Base-by-base conservation (phyloP, 2,797 vertebrate species). In the Coluber constrictor region DNA sequence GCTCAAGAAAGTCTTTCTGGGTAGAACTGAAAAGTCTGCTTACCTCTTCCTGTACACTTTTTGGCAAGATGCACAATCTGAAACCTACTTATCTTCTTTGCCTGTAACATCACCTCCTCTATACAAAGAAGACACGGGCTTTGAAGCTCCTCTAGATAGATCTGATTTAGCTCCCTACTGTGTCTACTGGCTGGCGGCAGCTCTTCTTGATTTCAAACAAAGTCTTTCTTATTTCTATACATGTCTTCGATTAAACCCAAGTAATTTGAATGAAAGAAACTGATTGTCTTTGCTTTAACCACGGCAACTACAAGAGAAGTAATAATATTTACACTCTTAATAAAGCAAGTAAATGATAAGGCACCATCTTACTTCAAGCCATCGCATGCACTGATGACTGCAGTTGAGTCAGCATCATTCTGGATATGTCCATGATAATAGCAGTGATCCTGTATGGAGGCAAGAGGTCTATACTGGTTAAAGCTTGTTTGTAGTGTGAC, bases 401-500 rank as follows among this genome's bases (percentile, higher is more conserved):
- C 97, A 4, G 15, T 37, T 4, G 97, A 98, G 37, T 37, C 90
- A 0, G 90, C 90, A 25, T 98, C 97, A 0, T 95, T 94, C 32
- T 96, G 47, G 25, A 98, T 57, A 4, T 97, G 91, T 11, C 98
- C 98, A 86, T 97, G 95, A 0, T 98, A 98, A 25, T 97, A 98
- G 51, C 98, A 98, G 89, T 97, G 95, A 93, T 98, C 97, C 98
- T 98, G 93, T 37, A 4, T 56, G 57, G n/a, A 87, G 54, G 59
- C 7, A 90, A 83, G 56, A 59, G 32, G 0, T 1, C 20, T 1
- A 61, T 15, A 3, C 18, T 0, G 3, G 37, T 37, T 2, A 70
- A 70, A 32, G 15, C 2, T 47, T 70, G 15, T 70, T 70, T 27
- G 0, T 5, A 18, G 5, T 20, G 66, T 60, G 74, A 1, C 0